Evolutionary conservation across 2,113 vertebrate genomes (phyloP), one percentile per base, ranked within the genome.

Genomic region (Calidris pugnax): DNA sequence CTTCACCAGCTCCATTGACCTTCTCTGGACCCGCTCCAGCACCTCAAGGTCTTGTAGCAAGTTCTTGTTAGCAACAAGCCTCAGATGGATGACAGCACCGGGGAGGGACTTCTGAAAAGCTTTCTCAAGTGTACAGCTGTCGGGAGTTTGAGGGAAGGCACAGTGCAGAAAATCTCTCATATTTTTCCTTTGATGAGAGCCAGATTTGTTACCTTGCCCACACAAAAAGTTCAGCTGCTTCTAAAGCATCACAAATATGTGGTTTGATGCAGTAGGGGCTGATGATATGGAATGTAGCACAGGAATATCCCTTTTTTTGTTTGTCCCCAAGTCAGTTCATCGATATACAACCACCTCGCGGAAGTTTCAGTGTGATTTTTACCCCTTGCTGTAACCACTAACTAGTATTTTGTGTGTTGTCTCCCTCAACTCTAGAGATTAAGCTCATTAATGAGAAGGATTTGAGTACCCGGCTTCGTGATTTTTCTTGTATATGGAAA

Each of bases 71-170:
- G 10, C 2, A 5, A 8, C 24, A 41, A 39, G 64, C 39, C 10
- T 6, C 11, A 16, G 22, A 6, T 1, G 41, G 15, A 2, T 0
- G 14, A 17, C 22, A 6, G 18, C 7, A 4, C 14, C 3, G 6
- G 18, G 1, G 21, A 20, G 30, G 4, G 48, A 5, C 24, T 71
- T 8, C 24, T 32, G 59, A 22, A 16, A 22, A n/a, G 15, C 28
- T 4, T 68, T 16, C 39, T n/a, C 9, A 11, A 19, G 27, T 6
- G 14, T 39, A 1, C 22, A 14, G 43, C 51, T 5, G 26, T 33
- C 24, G 4, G 77, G 15, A 30, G 20, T 7, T 4, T 14, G 33
- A 15, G 33, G 33, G 28, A 48, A 81, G 26, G 6, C 6, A 1
- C 9, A 21, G 21, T 0, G 19, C 2, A 0, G 27, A 21, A 28